phyloP scores from a whole-genome alignment of 2,113 vertebrate species.

The Silurus meridionalis region DNA sequence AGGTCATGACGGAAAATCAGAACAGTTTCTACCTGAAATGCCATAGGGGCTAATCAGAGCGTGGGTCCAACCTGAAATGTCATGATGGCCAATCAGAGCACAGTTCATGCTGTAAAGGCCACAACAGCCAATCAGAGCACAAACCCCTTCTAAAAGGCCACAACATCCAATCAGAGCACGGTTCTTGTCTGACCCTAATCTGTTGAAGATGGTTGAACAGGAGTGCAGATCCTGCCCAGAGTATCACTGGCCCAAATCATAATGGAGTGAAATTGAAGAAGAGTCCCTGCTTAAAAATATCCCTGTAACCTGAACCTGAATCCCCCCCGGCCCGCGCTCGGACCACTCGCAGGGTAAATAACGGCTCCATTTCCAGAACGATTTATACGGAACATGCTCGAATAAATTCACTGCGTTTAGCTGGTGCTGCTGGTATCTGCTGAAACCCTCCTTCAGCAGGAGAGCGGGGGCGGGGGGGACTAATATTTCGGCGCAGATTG shows the following conservation, averaged over 20 bases:
- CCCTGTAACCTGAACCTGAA: neutral
- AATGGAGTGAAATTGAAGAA: too few species aligned
- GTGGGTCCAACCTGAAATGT: neutral
- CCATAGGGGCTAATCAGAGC: too few species aligned
- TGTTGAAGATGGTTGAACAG: neutral
- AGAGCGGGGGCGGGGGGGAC: too few species aligned
- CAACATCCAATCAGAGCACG: neutral
- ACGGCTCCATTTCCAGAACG: too few species aligned
- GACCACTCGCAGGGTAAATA: too few species aligned
- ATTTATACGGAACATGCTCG: too few species aligned
- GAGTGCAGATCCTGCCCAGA: neutral
- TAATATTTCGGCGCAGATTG: neutral
- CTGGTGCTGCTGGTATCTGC: neutral
- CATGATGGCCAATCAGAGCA: neutral
- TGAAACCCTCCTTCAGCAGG: neutral
- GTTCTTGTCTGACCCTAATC: neutral
- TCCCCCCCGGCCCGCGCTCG: too few species aligned
- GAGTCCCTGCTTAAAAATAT: neutral
- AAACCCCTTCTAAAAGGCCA: neutral
- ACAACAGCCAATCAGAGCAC: neutral
- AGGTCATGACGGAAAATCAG: too few species aligned
- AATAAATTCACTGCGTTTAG: neutral
- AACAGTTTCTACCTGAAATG: too few species aligned
- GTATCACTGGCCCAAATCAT: neutral
- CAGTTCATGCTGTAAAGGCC: neutral